Evolutionary conservation across 2,797 vertebrate genomes (phyloP), one percentile per base, ranked within the genome.

Genomic region (Sciaenops ocellatus): DNA sequence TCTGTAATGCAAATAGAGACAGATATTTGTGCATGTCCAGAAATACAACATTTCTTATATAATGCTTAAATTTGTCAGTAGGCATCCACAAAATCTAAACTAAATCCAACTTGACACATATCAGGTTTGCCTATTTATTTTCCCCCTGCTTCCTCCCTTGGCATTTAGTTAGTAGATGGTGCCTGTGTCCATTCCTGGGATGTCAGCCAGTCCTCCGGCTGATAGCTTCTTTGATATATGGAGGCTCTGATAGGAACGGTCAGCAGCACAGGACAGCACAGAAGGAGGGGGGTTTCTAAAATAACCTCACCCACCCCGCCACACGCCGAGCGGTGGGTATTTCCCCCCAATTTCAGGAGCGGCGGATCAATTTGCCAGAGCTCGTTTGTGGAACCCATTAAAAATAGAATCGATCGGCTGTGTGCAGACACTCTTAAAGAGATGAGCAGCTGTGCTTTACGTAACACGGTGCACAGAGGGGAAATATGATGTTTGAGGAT

Each of bases 371-470:
- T 90, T 81, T 86, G 81, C 65, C 63, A 56, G 71, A 66, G 46
- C 46, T 61, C 1, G n/a, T 63, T 54, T 1, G 50, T 72, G 61
- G 30, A 20, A 60, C 12, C 66, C 64, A 82, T 76, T 88, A 89
- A 91, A 95, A 95, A 96, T 95, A 95, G 92, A 85, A 78, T 78
- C 2, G 69, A 87, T 86, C 6, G 42, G 73, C 76, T 80, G 60
- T 79, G 68, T 68, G n/a, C 47, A 69, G 71, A 38, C 48, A 22
- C 65, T 57, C 69, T 83, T 90, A 78, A 92, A 50, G 86, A 91
- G 87, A 42, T 38, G 17, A 94, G 89, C 95, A 95, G 94, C 92
- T 95, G 95, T 70, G 75, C 48, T 84, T 95, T 95, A 95, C 79
- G 85, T 93, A 95, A 96, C 87, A 63, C 0, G 10, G 44, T 5